phyloP scores from a whole-genome alignment of 2,888 invertebrate genomes.

The Periphyllus acericola region DNA sequence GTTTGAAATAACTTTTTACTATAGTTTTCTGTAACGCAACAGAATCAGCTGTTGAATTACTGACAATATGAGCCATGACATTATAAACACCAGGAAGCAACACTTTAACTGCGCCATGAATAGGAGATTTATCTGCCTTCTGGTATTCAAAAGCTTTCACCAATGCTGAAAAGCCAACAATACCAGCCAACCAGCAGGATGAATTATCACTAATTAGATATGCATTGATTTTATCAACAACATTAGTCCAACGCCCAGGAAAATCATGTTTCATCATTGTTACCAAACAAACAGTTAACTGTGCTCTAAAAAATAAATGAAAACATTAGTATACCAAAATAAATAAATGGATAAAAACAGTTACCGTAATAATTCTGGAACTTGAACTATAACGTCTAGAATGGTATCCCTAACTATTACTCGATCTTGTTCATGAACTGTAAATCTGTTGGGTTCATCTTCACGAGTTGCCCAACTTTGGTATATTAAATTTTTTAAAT shows the following conservation, averaged over 20 bases:
- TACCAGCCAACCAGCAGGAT: conserved; percentile 48
- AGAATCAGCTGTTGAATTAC: conserved; percentile 87
- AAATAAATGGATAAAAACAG: background rate
- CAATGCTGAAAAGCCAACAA: conserved; percentile 39
- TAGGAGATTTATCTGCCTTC: conserved; percentile 85
- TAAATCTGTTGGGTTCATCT: conserved; percentile 80
- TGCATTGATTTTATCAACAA: conserved; percentile 94
- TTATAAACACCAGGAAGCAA: conserved; percentile 92
- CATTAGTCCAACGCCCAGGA: conserved; percentile 93
- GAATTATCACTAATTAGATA: conserved; percentile 79
- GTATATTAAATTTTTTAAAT: conserved; percentile 92
- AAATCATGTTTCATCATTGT: conserved; percentile 96
- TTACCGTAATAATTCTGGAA: conserved; percentile 85
- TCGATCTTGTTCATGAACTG: conserved; percentile 95
- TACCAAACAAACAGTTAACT: conserved; percentile 91
- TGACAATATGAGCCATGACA: conserved; percentile 80
- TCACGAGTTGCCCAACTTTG: conserved; percentile 90
- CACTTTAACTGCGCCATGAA: conserved; percentile 95
- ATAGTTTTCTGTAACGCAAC: conserved; percentile 94
- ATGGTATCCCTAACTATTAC: conserved; percentile 91
- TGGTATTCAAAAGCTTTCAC: conserved; percentile 54
- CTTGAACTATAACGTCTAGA: conserved; percentile 94
- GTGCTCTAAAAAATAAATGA: conserved; percentile 73
- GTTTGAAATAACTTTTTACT: conserved; percentile 89
- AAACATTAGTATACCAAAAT: background rate